Evolutionary conservation across 2,113 vertebrate species (phyloP).

Genomic region (Excalfactoria chinensis): DNA sequence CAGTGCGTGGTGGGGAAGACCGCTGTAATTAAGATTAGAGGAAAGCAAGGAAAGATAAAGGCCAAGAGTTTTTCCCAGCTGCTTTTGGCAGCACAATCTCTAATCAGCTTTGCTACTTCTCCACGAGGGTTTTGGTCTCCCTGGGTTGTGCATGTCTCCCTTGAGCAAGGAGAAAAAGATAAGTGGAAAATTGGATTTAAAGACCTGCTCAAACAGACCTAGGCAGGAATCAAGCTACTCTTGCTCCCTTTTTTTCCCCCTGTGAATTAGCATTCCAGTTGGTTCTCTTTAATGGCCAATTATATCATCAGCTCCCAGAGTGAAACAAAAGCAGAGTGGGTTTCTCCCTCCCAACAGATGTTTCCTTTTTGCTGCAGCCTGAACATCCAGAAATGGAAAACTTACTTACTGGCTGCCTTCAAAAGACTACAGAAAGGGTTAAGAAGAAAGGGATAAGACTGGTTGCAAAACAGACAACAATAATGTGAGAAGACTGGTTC

Average conservation of each 20-base stretch:
- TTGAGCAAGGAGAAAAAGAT: neutral
- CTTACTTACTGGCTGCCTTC: neutral
- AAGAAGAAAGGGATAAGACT: neutral
- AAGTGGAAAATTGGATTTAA: neutral
- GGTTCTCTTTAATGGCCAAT: slow-evolving; percentile 6
- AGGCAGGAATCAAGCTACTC: slow-evolving; percentile 1
- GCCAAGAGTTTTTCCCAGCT: neutral
- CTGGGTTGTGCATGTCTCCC: neutral
- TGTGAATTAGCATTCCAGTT: slow-evolving; percentile 34
- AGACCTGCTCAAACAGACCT: neutral
- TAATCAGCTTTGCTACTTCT: neutral
- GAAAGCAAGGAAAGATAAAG: neutral
- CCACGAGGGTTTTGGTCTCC: neutral
- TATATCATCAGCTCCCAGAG: slow-evolving; percentile 29
- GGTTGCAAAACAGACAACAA: neutral
- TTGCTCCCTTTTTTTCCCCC: neutral
- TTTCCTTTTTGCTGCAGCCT: slow-evolving; percentile 20
- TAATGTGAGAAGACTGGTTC: neutral
- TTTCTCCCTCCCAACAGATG: slow-evolving; percentile 42
- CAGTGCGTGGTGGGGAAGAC: neutral
- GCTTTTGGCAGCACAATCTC: neutral
- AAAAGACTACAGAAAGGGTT: neutral
- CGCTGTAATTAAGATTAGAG: neutral
- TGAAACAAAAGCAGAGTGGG: neutral
- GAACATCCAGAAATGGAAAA: neutral